Evolutionary conservation across 2,888 invertebrate genomes (phyloP).

Genomic region (Acleris holmiana): DNA sequence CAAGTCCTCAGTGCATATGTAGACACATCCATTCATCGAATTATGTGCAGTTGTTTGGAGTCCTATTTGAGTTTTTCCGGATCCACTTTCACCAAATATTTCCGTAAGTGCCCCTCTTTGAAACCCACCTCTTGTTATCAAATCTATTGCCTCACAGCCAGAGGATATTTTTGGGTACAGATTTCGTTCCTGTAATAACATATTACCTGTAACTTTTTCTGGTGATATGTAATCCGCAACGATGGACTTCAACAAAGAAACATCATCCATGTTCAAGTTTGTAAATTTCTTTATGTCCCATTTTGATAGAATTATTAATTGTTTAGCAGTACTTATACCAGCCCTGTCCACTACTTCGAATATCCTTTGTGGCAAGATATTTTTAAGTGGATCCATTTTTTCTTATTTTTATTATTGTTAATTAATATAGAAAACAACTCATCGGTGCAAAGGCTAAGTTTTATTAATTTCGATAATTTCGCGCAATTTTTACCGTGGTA

Average conservation of each 20-base stretch:
- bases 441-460: background rate
- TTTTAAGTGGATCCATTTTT: conserved; percentile 25
- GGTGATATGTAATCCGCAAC: conserved; percentile 56
- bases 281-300: conserved; percentile 71
- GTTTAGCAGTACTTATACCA: conserved; percentile 61
- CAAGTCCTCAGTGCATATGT: conserved; percentile 90
- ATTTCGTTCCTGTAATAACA: conserved; percentile 47
- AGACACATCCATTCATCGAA: conserved; percentile 85
- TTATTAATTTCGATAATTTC: background rate
- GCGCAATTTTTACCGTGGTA: background rate
- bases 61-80: conserved; percentile 92
- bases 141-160: conserved; percentile 86
- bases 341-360: conserved; percentile 62
- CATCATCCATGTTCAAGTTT: conserved; percentile 62
- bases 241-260: conserved; percentile 59
- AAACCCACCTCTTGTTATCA: conserved; percentile 87
- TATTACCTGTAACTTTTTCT: conserved; percentile 49
- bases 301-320: conserved; percentile 61
- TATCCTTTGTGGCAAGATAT: conserved; percentile 57
- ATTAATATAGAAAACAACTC: background rate
- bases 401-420: background rate
- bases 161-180: conserved; percentile 58
- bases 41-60: conserved; percentile 88
- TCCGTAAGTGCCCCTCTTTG: conserved; percentile 88
- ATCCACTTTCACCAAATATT: conserved; percentile 91